These are phyloP conservation scores for Pempheris klunzingeri DNA, from an alignment of 2,797 vertebrate species.

Conservation along the genomic window DNA sequence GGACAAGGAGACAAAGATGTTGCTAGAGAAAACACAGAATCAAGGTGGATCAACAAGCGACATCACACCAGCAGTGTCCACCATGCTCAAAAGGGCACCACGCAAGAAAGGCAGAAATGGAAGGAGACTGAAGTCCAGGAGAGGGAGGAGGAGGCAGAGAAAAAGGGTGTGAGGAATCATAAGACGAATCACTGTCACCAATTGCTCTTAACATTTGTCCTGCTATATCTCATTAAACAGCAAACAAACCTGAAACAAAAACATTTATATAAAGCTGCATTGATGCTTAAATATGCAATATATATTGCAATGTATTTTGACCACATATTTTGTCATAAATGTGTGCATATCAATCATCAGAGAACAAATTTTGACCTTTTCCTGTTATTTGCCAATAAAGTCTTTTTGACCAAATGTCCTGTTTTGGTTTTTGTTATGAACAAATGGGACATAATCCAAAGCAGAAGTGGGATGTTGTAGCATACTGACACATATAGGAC, in stretches of 20 bases:
- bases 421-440: neutral
- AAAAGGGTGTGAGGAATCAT: neutral
- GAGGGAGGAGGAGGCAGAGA: neutral
- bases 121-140: neutral
- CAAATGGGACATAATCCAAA: neutral
- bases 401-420: neutral
- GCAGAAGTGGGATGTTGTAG: neutral
- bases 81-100: fast-evolving
- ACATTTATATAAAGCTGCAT: neutral
- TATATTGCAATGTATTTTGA: neutral
- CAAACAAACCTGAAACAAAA: slow-evolving; percentile 4
- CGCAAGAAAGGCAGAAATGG: neutral
- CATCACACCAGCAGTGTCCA: neutral
- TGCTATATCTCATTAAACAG: neutral
- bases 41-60: neutral
- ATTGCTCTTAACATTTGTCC: neutral
- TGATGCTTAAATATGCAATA: neutral
- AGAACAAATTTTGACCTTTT: neutral
- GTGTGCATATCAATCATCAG: neutral
- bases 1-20: neutral
- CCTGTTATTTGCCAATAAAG: slow-evolving; percentile 23
- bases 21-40: neutral
- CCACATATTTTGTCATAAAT: neutral
- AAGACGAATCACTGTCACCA: neutral
- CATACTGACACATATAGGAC: neutral